Conservation (phyloP, 2,888 invertebrate species). For the Pyrochroa serraticornis region DNA sequence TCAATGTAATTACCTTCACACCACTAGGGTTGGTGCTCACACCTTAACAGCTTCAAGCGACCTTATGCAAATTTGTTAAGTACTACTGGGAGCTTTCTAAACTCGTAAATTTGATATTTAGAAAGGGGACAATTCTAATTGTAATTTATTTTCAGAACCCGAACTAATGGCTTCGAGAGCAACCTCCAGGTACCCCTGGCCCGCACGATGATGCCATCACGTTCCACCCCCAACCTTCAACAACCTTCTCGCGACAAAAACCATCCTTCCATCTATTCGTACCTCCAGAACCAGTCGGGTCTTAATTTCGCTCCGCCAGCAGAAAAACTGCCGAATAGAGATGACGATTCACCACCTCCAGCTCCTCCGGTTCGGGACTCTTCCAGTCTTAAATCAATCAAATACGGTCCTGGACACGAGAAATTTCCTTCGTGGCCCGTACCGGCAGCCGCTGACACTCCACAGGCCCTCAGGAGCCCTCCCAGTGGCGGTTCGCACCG, state of each 20-base stretch:
- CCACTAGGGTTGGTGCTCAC: conserved; percentile 12
- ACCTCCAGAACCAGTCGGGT: conserved; percentile 51
- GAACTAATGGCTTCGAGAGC: conserved; percentile 49
- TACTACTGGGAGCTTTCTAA: neutral
- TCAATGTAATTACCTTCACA: conserved; percentile 9
- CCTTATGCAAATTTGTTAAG: neutral
- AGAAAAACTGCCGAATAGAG: conserved; percentile 42
- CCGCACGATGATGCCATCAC: conserved; percentile 58
- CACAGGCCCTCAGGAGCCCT: conserved; percentile 56
- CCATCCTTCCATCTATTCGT: conserved; percentile 45
- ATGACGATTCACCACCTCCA: conserved; percentile 63
- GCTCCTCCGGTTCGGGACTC: conserved; percentile 71
- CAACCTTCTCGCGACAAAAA: conserved; percentile 35
- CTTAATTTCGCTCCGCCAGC: conserved; percentile 40
- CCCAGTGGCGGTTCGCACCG: conserved; percentile 65
- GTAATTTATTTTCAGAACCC: conserved; percentile 38
- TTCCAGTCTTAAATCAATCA: conserved; percentile 69
- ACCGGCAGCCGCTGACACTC: conserved; percentile 64
- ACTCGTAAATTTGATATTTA: neutral
- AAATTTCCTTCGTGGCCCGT: conserved; percentile 79
- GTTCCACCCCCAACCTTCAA: conserved; percentile 59
- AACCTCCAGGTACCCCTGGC: conserved; percentile 37
- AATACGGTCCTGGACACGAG: conserved; percentile 74
- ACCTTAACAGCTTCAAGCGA: neutral
- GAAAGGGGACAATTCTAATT: neutral